Evolutionary conservation across 2,797 vertebrate genomes (phyloP).

Genomic region (Odontamblyopus lacepedii): DNA sequence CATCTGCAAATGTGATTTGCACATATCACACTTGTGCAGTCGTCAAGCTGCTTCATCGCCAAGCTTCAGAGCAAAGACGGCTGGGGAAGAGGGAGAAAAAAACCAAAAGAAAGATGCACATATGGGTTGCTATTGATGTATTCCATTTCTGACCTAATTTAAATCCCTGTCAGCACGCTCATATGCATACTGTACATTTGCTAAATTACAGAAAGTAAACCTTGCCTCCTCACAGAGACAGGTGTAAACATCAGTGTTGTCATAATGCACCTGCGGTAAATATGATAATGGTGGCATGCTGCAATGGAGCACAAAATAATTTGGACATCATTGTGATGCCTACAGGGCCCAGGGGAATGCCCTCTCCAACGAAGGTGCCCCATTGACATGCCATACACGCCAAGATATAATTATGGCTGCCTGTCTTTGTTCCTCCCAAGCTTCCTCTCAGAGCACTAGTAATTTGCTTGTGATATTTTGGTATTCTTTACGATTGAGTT

Average conservation of each 20-base stretch:
- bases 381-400: slow-evolving; percentile 83
- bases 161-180: slow-evolving; percentile 83
- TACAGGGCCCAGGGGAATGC: slow-evolving; percentile 75
- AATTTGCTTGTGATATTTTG: slow-evolving; percentile 84
- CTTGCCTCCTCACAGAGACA: slow-evolving; percentile 73
- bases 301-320: slow-evolving; percentile 79
- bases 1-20: slow-evolving; percentile 88
- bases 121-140: slow-evolving; percentile 85
- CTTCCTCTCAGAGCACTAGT: slow-evolving; percentile 76
- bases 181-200: slow-evolving; percentile 86
- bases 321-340: slow-evolving; percentile 83
- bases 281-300: slow-evolving; percentile 74
- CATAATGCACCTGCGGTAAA: slow-evolving; percentile 78
- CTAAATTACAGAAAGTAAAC: slow-evolving; percentile 80
- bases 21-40: slow-evolving; percentile 84
- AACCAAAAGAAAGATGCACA: slow-evolving; percentile 74
- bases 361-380: slow-evolving; percentile 76
- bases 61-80: slow-evolving; percentile 78
- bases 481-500: slow-evolving; percentile 72
- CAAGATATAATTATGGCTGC: slow-evolving; percentile 83
- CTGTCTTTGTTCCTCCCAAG: slow-evolving; percentile 81
- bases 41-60: slow-evolving; percentile 80
- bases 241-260: slow-evolving; percentile 83
- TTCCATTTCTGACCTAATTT: slow-evolving; percentile 86
- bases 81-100: slow-evolving; percentile 56